Base-by-base conservation (phyloP, 2,113 vertebrate genomes). In the Cyphomyrus discorhynchus region DNA sequence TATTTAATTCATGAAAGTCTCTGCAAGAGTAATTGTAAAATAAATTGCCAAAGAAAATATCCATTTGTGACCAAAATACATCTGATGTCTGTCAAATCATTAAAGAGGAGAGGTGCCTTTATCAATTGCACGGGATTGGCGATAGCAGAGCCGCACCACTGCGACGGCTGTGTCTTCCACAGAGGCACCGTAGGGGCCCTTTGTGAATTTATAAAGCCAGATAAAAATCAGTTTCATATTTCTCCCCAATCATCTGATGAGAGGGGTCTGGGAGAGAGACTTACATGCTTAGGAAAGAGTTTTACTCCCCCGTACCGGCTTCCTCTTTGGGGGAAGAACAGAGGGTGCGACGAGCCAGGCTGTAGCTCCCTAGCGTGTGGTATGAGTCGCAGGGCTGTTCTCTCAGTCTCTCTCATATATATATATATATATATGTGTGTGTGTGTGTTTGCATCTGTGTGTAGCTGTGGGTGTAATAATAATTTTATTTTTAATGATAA, bases 1-100 rank as follows among this genome's bases (percentile, higher is more conserved):
- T 99, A 98, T 99, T 98, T 99, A 98, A 99, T 99, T 99, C 98
- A 99, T 99, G 97, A 98, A 97, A 97, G 97, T 96, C 96, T 97
- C 96, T 96, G 95, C 96, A 96, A 96, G 97, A 97, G 97, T 98
- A 99, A 99, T 99, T 99, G 97, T 98, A 97, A 98, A 97, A 97
- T 97, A 97, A 97, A 99, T 98, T 98, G 97, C 97, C 97, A 96
- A 96, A 96, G 96, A 98, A 97, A 97, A 98, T 97, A 97, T 96
- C 96, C 96, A 97, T 97, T 97, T 97, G 96, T 96, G 95, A 95
- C 95, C 95, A 94, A 90, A 95, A 93, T 97, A 97, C 96, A 97
- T 97, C 98, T 97, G 93, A 92, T 90, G 95, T 94, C 93, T 92
- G 94, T 95, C 97, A 96, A 96, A 96, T 93, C 94, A 94, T 96